These are phyloP conservation scores for Cephalophus harveyi DNA, from an alignment of 2,113 vertebrate species.

Conservation along the genomic window DNA sequence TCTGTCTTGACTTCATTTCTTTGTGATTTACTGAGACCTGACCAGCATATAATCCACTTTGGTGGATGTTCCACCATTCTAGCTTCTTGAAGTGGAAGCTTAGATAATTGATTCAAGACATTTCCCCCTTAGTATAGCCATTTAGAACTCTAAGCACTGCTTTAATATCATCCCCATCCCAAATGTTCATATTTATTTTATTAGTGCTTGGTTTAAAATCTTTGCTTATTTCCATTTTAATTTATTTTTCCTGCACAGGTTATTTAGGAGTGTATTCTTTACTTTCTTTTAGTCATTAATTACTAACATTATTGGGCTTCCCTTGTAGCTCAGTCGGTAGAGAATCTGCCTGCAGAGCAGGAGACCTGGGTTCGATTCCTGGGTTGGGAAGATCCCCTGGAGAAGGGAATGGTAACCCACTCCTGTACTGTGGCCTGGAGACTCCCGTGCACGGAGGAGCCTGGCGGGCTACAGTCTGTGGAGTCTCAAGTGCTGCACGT, in stretches of 20 bases:
- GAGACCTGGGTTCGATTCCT: not conserved
- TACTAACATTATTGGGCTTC: not conserved
- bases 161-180: too few species aligned
- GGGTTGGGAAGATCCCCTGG: not conserved
- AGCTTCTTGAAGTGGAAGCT: too few species aligned
- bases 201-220: too few species aligned
- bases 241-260: not conserved
- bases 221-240: too few species aligned
- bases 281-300: not conserved
- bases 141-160: too few species aligned
- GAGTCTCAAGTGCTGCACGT: not conserved
- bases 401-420: not conserved
- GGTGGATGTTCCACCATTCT: too few species aligned
- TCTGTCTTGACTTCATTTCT: too few species aligned
- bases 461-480: rapidly evolving
- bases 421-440: not conserved
- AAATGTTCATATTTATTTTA: too few species aligned
- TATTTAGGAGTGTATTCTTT: not conserved
- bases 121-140: too few species aligned
- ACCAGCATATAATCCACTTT: too few species aligned
- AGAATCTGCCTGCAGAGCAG: not conserved
- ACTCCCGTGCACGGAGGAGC: not conserved
- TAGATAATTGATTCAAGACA: too few species aligned
- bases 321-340: rapidly evolving
- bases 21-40: too few species aligned